phyloP scores from a whole-genome alignment of 2,113 vertebrate genomes.

The Microtus ochrogaster region DNA sequence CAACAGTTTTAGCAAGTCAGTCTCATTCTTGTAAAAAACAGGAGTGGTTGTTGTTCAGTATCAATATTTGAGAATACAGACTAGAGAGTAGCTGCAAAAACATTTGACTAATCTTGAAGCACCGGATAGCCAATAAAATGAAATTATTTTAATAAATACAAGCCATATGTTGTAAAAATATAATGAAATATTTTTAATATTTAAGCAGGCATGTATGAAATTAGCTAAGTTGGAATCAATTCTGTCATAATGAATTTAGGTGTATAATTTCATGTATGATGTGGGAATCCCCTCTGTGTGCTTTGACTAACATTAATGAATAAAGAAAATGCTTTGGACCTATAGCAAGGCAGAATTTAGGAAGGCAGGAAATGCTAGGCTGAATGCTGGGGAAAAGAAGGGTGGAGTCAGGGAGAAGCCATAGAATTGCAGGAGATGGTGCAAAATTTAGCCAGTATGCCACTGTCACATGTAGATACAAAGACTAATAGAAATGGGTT shows the following conservation, averaged over 20 bases:
- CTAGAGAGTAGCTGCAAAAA: neutral
- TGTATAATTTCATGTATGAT: neutral
- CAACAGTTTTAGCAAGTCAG: neutral
- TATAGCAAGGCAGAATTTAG: no score
- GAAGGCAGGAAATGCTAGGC: no score
- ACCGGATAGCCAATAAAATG: neutral
- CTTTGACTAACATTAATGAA: no score
- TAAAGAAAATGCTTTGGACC: no score
- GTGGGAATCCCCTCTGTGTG: no score
- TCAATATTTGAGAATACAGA: neutral
- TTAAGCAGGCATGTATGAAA: neutral
- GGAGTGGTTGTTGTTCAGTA: fast-evolving
- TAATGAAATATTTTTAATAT: neutral
- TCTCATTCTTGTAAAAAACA: neutral
- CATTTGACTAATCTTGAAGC: neutral
- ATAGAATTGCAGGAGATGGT: no score
- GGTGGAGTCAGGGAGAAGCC: no score
- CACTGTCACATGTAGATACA: no score
- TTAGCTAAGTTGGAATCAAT: neutral
- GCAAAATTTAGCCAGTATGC: no score
- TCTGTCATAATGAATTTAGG: neutral
- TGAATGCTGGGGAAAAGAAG: no score
- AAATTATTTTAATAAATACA: neutral
- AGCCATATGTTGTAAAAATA: neutral
- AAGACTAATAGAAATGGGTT: no score